These are phyloP conservation scores for Netelia inedita DNA, from an alignment of 2,888 invertebrate species.

Conservation along the genomic window DNA sequence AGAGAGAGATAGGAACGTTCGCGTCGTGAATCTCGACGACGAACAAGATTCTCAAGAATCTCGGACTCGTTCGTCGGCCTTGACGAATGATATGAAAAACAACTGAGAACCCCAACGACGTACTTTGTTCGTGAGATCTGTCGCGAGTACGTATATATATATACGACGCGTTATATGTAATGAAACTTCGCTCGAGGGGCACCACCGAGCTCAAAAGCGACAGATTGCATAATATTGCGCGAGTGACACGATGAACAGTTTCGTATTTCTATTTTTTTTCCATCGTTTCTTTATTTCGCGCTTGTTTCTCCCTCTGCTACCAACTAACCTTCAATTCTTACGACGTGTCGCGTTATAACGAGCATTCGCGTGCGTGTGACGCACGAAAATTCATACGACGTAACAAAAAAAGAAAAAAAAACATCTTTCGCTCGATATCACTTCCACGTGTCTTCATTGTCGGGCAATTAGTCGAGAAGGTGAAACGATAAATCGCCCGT, in stretches of 20 bases:
- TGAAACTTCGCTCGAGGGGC: background rate
- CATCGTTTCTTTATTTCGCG: conserved; percentile 8
- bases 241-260: conserved; percentile 58
- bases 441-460: conserved; percentile 23
- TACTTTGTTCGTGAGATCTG: background rate
- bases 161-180: background rate
- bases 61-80: conserved; percentile 52
- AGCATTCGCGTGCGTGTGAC: conserved; percentile 12
- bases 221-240: conserved; percentile 76
- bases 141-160: background rate
- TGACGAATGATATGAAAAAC: conserved; percentile 55
- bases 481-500: conserved; percentile 23
- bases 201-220: conserved; percentile 17
- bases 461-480: conserved; percentile 21
- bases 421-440: conserved; percentile 28
- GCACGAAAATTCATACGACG: conserved; percentile 46
- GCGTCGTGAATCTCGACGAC: conserved; percentile 49
- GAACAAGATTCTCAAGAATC: conserved; percentile 55
- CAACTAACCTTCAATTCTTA: background rate
- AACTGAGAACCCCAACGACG: conserved; percentile 32
- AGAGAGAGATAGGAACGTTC: background rate
- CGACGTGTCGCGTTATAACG: background rate
- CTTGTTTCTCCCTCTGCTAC: background rate
- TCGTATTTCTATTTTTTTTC: conserved; percentile 41
- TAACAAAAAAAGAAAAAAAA: conserved; percentile 2